These are phyloP conservation scores for Xestoiulus laeticollis DNA, from an alignment of 2,888 invertebrate species.

Conservation along the genomic window DNA sequence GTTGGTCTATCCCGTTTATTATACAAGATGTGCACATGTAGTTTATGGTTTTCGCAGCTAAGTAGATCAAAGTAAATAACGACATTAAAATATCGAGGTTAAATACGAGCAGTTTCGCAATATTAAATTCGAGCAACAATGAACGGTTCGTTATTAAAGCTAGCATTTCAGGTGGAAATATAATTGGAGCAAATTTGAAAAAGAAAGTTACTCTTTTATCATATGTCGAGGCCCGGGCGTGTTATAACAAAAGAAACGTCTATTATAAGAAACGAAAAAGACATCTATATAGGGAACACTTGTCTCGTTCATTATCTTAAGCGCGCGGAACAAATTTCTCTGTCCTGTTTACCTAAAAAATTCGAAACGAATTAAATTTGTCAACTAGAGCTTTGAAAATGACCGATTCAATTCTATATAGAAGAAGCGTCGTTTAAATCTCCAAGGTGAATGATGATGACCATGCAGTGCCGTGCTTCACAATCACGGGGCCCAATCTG, in stretches of 20 bases:
- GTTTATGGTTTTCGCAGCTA: not conserved
- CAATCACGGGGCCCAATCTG: no score
- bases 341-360: not conserved
- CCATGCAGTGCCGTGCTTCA: no score
- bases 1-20: not conserved
- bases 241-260: not conserved
- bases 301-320: not conserved
- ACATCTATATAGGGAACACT: not conserved
- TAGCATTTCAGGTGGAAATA: not conserved
- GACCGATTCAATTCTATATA: conserved; percentile 22
- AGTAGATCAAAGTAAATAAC: conserved; percentile 8
- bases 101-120: not conserved
- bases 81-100: conserved; percentile 2
- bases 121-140: not conserved
- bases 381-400: not conserved
- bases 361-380: not conserved
- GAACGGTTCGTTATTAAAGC: not conserved
- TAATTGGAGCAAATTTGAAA: conserved; percentile 20
- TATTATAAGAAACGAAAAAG: not conserved
- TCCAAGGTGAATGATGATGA: not conserved
- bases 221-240: not conserved
- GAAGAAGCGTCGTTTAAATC: not conserved
- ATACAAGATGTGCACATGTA: not conserved
- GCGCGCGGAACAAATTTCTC: not conserved
- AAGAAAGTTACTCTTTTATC: not conserved